Base-by-base conservation (phyloP, 2,113 vertebrate species). In the Electrona antarctica region DNA sequence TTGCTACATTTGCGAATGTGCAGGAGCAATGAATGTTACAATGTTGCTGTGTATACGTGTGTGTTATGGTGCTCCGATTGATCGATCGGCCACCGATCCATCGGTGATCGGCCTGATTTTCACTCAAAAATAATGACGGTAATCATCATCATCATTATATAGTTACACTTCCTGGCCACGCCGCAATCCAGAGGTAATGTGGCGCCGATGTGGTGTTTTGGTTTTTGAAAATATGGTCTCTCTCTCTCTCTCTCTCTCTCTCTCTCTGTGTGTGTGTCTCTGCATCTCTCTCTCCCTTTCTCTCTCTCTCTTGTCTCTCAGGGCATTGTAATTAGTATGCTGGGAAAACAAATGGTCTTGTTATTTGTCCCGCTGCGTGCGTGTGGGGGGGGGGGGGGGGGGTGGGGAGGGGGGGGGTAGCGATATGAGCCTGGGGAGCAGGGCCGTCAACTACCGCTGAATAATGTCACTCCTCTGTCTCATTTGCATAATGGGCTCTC, bases 361-460 rank as follows among this genome's bases (percentile, higher is more conserved):
- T 54, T 74, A 78, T 88, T 87, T 74, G 74, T 79, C 78, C 79
- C 51, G 63, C 74, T 59, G 71, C 7, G 50, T 76, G 71, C 55
- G 6, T 11, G 49, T 45, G 13, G 50, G 50, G 6, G 50, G n/a
- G n/a, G n/a, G n/a, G n/a, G n/a, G n/a, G n/a, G n/a, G n/a, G n/a
- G n/a, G n/a, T n/a, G n/a, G 50, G 13, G 50, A 7, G 13, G 50
- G 50, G 13, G 60, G 80, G 71, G 79, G 66, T 70, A 84, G 87
- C 78, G 86, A 87, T 87, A 82, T 82, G 88, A 80, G 80, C 78
- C 80, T 48, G 73, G 82, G 84, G 75, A 84, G 77, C 46, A 71
- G 68, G 80, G 71, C 74, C 69, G 88, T 88, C 86, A 80, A 77
- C 77, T 21, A 60, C 81, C 51, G 69, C 73, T 83, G 82, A 90